phyloP scores from a whole-genome alignment of 1,140 invertebrate species.

The Eupristina koningsbergeri region DNA sequence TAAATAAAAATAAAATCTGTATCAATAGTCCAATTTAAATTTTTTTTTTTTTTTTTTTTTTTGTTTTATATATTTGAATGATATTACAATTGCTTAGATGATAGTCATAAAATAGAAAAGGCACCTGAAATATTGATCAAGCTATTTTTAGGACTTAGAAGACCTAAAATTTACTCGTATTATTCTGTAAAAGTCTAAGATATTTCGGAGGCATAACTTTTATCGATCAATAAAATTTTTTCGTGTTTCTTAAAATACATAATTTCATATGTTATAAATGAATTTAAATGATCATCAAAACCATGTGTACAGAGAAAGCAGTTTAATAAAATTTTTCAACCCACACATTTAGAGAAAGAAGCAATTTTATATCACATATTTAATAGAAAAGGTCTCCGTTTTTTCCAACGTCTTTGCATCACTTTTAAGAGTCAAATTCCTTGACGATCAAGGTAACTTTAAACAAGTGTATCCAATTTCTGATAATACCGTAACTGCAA shows the following conservation, averaged over 20 bases:
- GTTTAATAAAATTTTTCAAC: not conserved
- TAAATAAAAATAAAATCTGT: no score
- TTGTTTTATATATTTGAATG: no score
- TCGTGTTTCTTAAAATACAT: not conserved
- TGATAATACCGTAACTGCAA: not conserved
- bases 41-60: no score
- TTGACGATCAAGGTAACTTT: not conserved
- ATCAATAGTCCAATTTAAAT: no score
- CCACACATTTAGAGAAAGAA: not conserved
- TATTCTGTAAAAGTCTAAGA: not conserved
- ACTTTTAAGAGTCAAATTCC: not conserved
- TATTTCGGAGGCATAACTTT: not conserved
- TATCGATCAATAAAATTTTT: not conserved
- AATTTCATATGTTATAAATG: not conserved
- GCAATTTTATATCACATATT: not conserved
- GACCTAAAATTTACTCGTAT: not conserved
- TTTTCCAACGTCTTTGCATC: not conserved
- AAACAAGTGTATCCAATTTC: slow-evolving; percentile 26
- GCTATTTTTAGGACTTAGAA: not conserved
- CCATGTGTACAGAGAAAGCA: not conserved
- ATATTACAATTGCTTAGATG: not conserved
- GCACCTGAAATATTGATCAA: not conserved
- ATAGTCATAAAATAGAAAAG: not conserved
- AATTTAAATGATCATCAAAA: not conserved
- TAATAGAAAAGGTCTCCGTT: not conserved